Evolutionary conservation across 2,888 invertebrate species (phyloP).

Genomic region (Caenorhabditis becei): DNA sequence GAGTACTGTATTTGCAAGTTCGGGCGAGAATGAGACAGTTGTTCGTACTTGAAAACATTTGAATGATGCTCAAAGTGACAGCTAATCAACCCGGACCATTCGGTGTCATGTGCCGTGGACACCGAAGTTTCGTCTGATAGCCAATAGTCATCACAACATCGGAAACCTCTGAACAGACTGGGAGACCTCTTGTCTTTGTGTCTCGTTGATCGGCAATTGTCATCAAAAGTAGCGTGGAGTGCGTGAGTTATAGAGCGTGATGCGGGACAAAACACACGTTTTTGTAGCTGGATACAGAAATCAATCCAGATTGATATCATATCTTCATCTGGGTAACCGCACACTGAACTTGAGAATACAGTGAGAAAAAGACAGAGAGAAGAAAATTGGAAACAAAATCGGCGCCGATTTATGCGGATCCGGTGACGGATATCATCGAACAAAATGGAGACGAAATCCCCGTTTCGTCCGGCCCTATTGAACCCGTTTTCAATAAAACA

Average conservation of each 20-base stretch:
- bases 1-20: neutral
- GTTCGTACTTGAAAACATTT: no score
- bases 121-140: constrained; percentile 23
- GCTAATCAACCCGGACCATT: no score
- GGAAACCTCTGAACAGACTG: neutral
- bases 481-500: constrained; percentile 56
- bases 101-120: constrained; percentile 6
- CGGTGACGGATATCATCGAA: constrained; percentile 36
- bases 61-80: no score
- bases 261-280: constrained; percentile 39
- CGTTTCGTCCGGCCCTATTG: neutral
- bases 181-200: constrained; percentile 4
- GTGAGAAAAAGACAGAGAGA: neutral
- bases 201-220: constrained; percentile 47
- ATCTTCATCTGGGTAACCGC: neutral
- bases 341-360: neutral
- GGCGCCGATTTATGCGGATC: neutral
- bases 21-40: no score
- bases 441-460: constrained; percentile 15
- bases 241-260: neutral
- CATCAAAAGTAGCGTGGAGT: constrained; percentile 42
- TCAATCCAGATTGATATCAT: neutral
- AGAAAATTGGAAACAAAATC: neutral
- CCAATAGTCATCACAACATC: constrained; percentile 43
- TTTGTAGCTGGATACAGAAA: constrained; percentile 9